Percentiles rank a stretch among this genome's conserved stretches.
Conservation (phyloP, 2,797 vertebrate genomes). For the Danio tinwini region DNA sequence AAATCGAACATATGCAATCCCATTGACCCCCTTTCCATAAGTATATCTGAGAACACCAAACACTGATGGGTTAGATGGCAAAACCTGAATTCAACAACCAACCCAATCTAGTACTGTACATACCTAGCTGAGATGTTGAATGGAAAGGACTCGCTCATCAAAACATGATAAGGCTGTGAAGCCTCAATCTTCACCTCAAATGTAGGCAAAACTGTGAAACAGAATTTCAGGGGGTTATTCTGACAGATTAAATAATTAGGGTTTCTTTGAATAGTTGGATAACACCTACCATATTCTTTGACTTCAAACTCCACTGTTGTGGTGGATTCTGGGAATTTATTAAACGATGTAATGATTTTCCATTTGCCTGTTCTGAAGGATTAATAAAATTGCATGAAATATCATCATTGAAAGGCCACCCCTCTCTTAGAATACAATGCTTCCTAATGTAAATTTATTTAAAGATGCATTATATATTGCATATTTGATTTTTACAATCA, state of each 20-base stretch:
- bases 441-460: background rate
- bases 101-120: background rate
- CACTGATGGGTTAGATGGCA: background rate
- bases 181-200: slow-evolving; percentile 74
- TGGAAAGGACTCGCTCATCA: slow-evolving; percentile 63
- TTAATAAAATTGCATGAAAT: background rate
- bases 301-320: slow-evolving; percentile 74
- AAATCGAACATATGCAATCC: slow-evolving; percentile 72
- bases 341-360: slow-evolving; percentile 72
- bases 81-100: background rate
- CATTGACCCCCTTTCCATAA: slow-evolving; percentile 73
- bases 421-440: background rate
- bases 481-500: background rate
- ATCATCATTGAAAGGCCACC: background rate
- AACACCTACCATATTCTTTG: slow-evolving; percentile 69
- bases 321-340: slow-evolving; percentile 64
- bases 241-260: background rate
- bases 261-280: background rate
- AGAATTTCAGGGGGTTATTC: background rate
- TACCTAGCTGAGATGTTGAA: slow-evolving; percentile 71
- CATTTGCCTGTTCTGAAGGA: slow-evolving; percentile 72
- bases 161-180: slow-evolving; percentile 64
- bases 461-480: background rate
- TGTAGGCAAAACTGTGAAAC: slow-evolving; percentile 71
- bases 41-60: slow-evolving; percentile 68